Evolutionary conservation across 2,797 vertebrate genomes (phyloP).

Genomic region (Arrhamphus sclerolepis): DNA sequence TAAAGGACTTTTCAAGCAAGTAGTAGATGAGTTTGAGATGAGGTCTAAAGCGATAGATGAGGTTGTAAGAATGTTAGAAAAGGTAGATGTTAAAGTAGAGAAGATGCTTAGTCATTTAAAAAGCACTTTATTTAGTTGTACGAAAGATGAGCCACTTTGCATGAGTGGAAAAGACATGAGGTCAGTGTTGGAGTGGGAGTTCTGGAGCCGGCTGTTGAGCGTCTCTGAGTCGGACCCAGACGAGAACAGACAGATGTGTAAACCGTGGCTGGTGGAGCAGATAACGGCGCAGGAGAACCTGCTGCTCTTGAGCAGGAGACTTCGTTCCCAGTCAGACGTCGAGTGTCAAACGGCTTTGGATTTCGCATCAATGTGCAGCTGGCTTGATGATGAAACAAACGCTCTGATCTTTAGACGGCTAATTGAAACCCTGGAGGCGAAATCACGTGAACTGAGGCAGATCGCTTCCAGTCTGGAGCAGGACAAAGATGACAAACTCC

Average conservation of each 20-base stretch:
- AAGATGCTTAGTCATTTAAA: constrained; percentile 59
- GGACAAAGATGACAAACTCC: constrained; percentile 59
- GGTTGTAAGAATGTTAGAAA: constrained; percentile 76
- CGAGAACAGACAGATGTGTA: constrained; percentile 32
- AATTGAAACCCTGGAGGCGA: constrained; percentile 63
- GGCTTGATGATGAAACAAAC: constrained; percentile 65
- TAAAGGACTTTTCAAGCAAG: constrained; percentile 67
- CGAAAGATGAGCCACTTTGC: constrained; percentile 43
- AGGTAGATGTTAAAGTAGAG: constrained; percentile 66
- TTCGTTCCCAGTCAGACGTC: constrained; percentile 39
- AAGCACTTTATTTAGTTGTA: constrained; percentile 67
- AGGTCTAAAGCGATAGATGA: constrained; percentile 73
- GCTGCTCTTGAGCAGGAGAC: constrained; percentile 57
- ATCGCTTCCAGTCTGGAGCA: constrained; percentile 58
- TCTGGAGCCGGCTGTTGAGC: constrained; percentile 75
- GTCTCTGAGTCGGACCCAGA: constrained; percentile 33
- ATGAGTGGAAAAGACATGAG: constrained; percentile 50
- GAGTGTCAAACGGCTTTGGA: constrained; percentile 29
- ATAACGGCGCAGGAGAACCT: constrained; percentile 71
- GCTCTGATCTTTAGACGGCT: constrained; percentile 67
- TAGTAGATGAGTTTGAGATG: constrained; percentile 73
- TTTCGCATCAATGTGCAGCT: constrained; percentile 48
- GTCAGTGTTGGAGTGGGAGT: constrained; percentile 73
- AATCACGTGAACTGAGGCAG: constrained; percentile 63
- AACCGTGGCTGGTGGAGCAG: constrained; percentile 54